Conservation (phyloP, 2,888 invertebrate species). For the Andrena dorsata region DNA sequence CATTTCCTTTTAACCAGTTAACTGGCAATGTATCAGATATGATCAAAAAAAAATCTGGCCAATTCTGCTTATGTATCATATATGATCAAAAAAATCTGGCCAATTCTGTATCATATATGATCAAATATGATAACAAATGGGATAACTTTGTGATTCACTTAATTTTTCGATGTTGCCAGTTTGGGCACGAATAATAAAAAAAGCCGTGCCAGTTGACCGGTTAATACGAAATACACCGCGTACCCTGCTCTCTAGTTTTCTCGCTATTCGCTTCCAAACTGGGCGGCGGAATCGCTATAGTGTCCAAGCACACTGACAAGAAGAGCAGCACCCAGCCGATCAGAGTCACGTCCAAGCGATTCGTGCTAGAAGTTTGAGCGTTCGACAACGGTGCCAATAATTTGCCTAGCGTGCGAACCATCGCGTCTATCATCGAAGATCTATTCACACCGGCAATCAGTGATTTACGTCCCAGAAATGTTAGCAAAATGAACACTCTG, state of each 20-base stretch:
- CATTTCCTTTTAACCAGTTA: background rate
- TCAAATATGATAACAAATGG: no score
- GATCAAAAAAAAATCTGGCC: no score
- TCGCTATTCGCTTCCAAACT: conserved; percentile 80
- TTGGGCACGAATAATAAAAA: no score
- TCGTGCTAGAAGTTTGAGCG: conserved; percentile 73
- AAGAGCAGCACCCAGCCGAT: conserved; percentile 92
- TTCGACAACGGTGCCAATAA: conserved; percentile 86
- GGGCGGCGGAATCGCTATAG: conserved; percentile 76
- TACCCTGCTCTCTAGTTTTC: conserved; percentile 83
- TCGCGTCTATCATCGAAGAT: conserved; percentile 88
- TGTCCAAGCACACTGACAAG: conserved; percentile 90
- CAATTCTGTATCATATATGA: no score
- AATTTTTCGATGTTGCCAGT: no score
- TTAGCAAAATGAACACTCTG: conserved; percentile 94
- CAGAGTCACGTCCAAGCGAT: conserved; percentile 79
- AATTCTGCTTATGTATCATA: no score
- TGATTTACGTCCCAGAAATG: conserved; percentile 94
- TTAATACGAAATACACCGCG: background rate
- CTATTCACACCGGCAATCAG: conserved; percentile 85
- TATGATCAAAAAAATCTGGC: no score
- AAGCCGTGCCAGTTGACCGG: no score
- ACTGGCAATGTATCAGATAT: no score
- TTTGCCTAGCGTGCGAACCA: conserved; percentile 87
- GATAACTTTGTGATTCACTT: no score